Evolutionary conservation across 2,113 vertebrate genomes (phyloP), one percentile per base, ranked within the genome.

Genomic region (Tympanuchus pallidicinctus): DNA sequence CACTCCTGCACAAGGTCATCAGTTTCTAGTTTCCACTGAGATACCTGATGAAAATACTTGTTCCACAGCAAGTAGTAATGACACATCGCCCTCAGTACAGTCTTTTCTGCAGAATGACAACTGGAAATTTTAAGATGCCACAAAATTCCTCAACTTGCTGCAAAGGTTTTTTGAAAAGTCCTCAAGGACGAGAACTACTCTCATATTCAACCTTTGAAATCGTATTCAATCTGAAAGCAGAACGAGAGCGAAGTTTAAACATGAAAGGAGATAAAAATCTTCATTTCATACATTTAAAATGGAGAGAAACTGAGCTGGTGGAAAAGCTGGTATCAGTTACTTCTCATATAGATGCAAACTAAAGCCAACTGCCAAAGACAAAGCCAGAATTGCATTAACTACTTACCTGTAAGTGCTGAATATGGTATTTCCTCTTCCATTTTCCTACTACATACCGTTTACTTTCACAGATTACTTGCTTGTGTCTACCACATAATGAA

Each of bases 41-140:
- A 72, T 56, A 87, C 57, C 84, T 93, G 60, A 95, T 84, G 61
- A 83, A 88, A 96, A 91, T 24, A 6, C 70, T 79, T 86, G 48
- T 88, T 92, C 56, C 84, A 60, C 69, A 79, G 83, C 64, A 56
- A 90, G 92, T 56, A 89, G n/a, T 87, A 69, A 95, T 57, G 50
- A 61, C 42, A 94, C 32, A 8, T 20, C 89, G 77, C 82, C 92
- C 66, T 90, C 52, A 66, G 18, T 63, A 59, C 73, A 69, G 63
- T 6, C 74, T 93, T 24, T 74, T 54, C 61, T 83, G 22, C 76
- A 93, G 47, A 84, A 27, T 57, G 54, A 42, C 75, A 83, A 27
- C 21, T 34, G 54, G 14, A 50, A n/a, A 59, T n/a, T 59, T 18
- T 59, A n/a, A n/a, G 56, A 28, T 12, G 61, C 15, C 82, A 50